These are phyloP conservation scores for Timema podura DNA, from an alignment of 2,888 invertebrate genomes.

Conservation along the genomic window DNA sequence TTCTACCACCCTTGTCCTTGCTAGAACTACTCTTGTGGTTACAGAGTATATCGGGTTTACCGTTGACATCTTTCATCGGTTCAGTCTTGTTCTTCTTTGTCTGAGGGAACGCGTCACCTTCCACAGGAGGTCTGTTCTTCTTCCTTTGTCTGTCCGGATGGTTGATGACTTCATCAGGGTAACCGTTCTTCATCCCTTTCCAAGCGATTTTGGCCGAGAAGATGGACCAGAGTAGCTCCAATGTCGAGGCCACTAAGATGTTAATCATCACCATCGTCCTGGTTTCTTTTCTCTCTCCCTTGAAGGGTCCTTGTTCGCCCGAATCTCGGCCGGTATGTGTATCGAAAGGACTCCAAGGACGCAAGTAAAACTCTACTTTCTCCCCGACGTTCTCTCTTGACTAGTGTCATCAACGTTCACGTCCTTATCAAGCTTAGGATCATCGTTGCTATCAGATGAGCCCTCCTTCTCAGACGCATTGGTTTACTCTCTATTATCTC, in stretches of 20 bases:
- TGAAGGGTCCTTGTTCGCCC: too few species aligned
- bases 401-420: too few species aligned
- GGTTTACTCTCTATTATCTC: too few species aligned
- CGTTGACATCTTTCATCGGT: conserved; percentile 10
- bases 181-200: conserved; percentile 50
- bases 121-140: neutral
- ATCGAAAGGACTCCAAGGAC: too few species aligned
- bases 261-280: conserved; percentile 52
- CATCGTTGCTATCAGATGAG: too few species aligned
- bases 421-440: too few species aligned
- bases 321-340: too few species aligned
- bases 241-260: conserved; percentile 54
- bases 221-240: conserved; percentile 58
- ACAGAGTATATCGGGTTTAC: conserved; percentile 27
- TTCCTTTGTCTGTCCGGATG: conserved; percentile 15
- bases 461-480: too few species aligned
- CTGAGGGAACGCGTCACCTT: too few species aligned
- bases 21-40: conserved; percentile 17
- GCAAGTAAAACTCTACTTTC: too few species aligned
- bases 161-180: conserved; percentile 50
- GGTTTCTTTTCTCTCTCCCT: conserved; percentile 12
- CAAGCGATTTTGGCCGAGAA: conserved; percentile 57
- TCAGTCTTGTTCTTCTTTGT: neutral
- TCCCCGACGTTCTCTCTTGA: too few species aligned
- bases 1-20: neutral